Conservation (phyloP, 2,113 vertebrate genomes). For the Gallinago undulata region DNA sequence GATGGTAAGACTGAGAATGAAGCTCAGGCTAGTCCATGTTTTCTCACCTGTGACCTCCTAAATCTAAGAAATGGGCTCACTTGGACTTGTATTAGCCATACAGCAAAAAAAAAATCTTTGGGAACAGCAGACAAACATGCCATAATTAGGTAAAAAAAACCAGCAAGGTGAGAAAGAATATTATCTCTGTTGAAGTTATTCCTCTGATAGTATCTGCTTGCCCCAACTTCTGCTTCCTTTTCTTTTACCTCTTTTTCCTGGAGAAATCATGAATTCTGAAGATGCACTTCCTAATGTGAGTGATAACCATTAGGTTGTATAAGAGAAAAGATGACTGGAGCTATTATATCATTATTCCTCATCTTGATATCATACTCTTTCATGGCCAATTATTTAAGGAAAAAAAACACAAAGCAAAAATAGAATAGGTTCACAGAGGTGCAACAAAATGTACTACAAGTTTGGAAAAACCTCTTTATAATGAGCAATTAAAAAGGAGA, state of each 20-base stretch:
- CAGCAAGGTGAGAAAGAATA: not conserved
- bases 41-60: not conserved
- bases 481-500: constrained; percentile 11
- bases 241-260: not conserved
- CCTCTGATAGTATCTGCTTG: not conserved
- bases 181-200: not conserved
- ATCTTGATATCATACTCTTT: not conserved
- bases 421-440: not conserved
- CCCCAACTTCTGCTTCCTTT: not conserved
- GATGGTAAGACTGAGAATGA: not conserved
- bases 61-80: not conserved
- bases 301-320: not conserved
- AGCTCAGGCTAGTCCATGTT: not conserved
- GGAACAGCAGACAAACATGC: not conserved
- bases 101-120: not conserved
- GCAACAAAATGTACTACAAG: not conserved
- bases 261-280: not conserved
- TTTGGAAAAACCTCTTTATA: not conserved
- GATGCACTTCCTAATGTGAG: not conserved
- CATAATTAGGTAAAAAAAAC: not conserved
- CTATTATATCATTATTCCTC: not conserved
- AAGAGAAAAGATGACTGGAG: not conserved
- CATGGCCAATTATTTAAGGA: not conserved
- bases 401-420: not conserved
- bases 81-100: not conserved